A percentile compares a stretch with the other conserved stretches of the same genome.
phyloP scores from a whole-genome alignment of 2,113 vertebrate genomes.

The Anarrhichthys ocellatus region DNA sequence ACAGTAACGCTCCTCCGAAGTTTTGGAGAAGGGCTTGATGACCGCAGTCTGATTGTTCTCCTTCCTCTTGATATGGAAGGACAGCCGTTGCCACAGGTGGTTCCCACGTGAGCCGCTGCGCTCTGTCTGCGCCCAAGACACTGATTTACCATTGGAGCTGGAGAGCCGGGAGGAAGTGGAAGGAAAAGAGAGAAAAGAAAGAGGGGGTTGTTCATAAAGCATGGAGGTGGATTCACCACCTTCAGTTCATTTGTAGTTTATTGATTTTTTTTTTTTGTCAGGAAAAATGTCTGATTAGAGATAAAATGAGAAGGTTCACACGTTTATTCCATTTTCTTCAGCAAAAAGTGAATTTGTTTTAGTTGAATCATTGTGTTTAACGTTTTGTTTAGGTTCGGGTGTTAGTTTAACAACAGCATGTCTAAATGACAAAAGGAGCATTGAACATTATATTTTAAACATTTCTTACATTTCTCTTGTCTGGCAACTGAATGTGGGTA shows the following conservation, averaged over 20 bases:
- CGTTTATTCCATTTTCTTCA: not conserved
- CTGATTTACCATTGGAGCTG: constrained; percentile 98
- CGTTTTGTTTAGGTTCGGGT: not conserved
- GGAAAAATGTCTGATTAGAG: not conserved
- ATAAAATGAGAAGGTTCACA: not conserved
- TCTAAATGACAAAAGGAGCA: not conserved
- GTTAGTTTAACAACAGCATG: not conserved
- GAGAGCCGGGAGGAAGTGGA: constrained; percentile 12
- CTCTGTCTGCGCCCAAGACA: constrained; percentile 96
- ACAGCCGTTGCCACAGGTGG: constrained; percentile 96
- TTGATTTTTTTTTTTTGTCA: not conserved
- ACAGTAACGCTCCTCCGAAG: constrained; percentile 85
- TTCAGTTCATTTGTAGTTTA: not conserved
- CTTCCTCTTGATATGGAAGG: constrained; percentile 97
- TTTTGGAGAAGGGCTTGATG: constrained; percentile 98
- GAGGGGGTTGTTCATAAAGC: not conserved
- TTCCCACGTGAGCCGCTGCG: constrained; percentile 90
- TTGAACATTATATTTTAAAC: not conserved
- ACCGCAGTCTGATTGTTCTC: constrained; percentile 98
- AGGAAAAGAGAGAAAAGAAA: not conserved
- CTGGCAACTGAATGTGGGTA: not conserved
- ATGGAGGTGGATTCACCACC: not conserved
- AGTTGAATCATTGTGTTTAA: not conserved
- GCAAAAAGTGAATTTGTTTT: not conserved
- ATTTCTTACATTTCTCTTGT: not conserved